These are phyloP conservation scores for Tapirus terrestris DNA, from an alignment of 2,113 vertebrate genomes.

Conservation along the genomic window DNA sequence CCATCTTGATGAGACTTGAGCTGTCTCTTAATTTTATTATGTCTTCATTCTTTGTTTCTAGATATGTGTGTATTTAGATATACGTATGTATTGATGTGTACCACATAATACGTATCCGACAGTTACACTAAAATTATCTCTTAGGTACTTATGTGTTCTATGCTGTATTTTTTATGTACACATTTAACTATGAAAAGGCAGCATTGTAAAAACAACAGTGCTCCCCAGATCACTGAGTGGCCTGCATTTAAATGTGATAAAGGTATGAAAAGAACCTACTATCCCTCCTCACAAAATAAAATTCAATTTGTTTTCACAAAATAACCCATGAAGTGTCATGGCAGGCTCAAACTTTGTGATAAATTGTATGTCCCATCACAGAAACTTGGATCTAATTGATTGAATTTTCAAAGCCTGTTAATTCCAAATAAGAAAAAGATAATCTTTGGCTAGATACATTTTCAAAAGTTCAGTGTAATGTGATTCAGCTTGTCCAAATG, in stretches of 20 bases:
- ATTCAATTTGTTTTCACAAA: slow-evolving; percentile 7
- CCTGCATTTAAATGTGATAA: not conserved
- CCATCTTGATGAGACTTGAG: not conserved
- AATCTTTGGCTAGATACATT: not conserved
- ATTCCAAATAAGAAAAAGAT: slow-evolving; percentile 16
- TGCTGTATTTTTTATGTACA: not conserved
- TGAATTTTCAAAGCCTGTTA: not conserved
- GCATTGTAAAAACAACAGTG: not conserved
- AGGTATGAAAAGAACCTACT: not conserved
- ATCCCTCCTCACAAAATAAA: not conserved
- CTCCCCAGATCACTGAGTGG: not conserved
- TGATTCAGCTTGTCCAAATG: not conserved
- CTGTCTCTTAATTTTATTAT: not conserved
- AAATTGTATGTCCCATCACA: not conserved
- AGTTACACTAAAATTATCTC: not conserved
- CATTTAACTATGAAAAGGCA: not conserved
- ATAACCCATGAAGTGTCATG: not conserved
- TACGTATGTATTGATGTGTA: not conserved
- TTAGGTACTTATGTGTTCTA: not conserved
- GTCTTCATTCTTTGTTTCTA: not conserved
- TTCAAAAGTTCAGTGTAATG: not conserved
- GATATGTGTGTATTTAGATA: not conserved
- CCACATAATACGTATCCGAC: not conserved
- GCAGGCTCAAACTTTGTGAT: not conserved
- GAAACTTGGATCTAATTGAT: not conserved